Evolutionary conservation across 37 sponge, comb jelly and placozoan species (phyloP).

Genomic region (Agelas oroides): DNA sequence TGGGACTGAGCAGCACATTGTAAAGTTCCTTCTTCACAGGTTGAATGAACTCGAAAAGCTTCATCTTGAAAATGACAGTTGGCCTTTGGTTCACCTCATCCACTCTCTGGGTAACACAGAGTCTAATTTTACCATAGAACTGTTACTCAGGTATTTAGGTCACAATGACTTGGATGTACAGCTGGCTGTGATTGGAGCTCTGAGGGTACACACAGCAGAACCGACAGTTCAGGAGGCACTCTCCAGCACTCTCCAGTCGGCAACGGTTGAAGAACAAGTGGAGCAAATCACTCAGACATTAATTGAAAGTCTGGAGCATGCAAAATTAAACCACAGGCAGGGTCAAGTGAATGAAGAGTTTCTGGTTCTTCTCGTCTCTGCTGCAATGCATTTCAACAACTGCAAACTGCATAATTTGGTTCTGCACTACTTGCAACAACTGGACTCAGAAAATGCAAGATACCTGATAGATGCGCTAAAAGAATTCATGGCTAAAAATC

Average conservation of each 20-base stretch:
- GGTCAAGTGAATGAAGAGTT: neutral
- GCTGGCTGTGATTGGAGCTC: constrained; percentile 36
- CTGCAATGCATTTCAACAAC: neutral
- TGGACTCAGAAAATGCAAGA: constrained; percentile 15
- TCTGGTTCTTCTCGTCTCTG: constrained; percentile 1
- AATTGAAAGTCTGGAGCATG: neutral
- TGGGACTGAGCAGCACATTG: constrained; percentile 5
- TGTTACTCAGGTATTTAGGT: constrained; percentile 26
- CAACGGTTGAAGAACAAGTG: constrained; percentile 8
- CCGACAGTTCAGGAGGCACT: constrained; percentile 31
- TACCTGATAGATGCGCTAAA: neutral
- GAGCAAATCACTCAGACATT: neutral
- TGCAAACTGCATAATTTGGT: constrained; percentile 34
- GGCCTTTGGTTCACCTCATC: constrained; percentile 23
- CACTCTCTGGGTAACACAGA: constrained; percentile 66
- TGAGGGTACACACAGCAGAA: constrained; percentile 14
- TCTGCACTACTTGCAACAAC: constrained; percentile 4
- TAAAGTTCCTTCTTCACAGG: constrained; percentile 19
- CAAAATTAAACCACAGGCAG: neutral
- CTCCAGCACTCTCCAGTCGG: neutral
- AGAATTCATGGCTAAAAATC: too few species aligned
- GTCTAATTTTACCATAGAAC: constrained; percentile 7
- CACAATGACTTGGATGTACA: constrained; percentile 47
- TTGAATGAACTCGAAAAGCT: neutral
- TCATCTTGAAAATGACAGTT: neutral